A percentile compares a stretch with the other conserved stretches of the same genome.
phyloP scores from a whole-genome alignment of 2,113 vertebrate species.

The Pachyramphus minor region DNA sequence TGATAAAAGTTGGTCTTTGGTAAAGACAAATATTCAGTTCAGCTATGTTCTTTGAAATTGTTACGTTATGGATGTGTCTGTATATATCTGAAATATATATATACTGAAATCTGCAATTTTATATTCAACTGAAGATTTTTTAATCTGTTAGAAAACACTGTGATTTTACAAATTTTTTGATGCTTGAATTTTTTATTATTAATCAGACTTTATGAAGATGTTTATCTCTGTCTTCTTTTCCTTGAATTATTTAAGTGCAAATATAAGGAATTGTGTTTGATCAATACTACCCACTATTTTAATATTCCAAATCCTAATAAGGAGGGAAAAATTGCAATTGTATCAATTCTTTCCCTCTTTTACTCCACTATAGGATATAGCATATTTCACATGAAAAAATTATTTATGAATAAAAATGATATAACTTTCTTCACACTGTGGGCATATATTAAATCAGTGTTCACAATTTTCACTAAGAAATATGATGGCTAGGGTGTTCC shows the following conservation, averaged over 20 bases:
- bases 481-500: not conserved
- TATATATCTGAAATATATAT: not conserved
- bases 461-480: not conserved
- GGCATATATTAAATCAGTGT: not conserved
- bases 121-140: not conserved
- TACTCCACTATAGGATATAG: too few relatives aligned
- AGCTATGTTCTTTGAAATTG: not conserved
- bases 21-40: not conserved
- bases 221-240: not conserved
- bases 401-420: not conserved
- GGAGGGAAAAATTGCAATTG: not conserved
- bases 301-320: not conserved
- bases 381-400: not conserved
- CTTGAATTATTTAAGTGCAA: not conserved
- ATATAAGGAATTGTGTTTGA: not conserved
- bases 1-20: not conserved
- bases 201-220: not conserved
- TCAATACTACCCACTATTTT: not conserved
- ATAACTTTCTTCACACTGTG: not conserved
- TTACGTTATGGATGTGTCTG: not conserved
- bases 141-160: not conserved
- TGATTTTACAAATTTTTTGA: not conserved
- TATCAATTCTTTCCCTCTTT: not conserved
- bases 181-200: not conserved
- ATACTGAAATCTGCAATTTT: not conserved